These are phyloP conservation scores for Clarias gariepinus DNA, from an alignment of 2,113 vertebrate species.

Conservation along the genomic window DNA sequence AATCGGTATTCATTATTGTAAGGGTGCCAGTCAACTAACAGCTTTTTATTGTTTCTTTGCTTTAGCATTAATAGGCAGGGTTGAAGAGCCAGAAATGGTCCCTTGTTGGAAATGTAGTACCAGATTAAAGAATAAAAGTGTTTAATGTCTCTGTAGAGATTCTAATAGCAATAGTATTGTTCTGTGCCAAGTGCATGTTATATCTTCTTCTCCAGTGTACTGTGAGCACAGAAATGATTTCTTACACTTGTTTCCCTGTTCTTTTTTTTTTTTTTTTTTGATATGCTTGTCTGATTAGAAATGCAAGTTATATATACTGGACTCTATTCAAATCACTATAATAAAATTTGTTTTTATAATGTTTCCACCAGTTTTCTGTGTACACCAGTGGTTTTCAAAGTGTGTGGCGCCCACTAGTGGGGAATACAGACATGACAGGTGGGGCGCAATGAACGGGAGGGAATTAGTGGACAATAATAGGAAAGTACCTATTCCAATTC, in stretches of 20 bases:
- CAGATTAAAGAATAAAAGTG: constrained; percentile 18
- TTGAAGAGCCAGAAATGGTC: constrained; percentile 14
- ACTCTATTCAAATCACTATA: constrained; percentile 73
- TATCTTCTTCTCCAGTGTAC: constrained; percentile 45
- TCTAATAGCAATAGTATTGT: constrained; percentile 71
- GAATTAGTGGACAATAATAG: too few species aligned
- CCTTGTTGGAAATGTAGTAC: constrained; percentile 32
- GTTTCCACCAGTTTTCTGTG: constrained; percentile 54
- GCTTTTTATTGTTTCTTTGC: constrained; percentile 4
- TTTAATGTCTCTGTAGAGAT: constrained; percentile 37
- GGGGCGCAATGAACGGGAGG: too few species aligned
- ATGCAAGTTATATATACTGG: constrained; percentile 73
- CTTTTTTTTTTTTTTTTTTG: constrained; percentile 36
- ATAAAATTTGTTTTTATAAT: constrained; percentile 77
- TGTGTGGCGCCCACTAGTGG: too few species aligned
- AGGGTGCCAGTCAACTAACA: not conserved
- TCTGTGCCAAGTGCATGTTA: constrained; percentile 55
- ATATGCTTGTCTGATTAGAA: constrained; percentile 60
- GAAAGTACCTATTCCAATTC: too few species aligned
- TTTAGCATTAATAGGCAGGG: constrained; percentile 29
- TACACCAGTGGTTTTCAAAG: too few species aligned
- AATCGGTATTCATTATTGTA: constrained; percentile 2
- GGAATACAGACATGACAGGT: too few species aligned
- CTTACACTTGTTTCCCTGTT: constrained; percentile 16
- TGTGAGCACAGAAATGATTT: constrained; percentile 22